A percentile compares a stretch with the other conserved stretches of the same genome.
These are phyloP conservation scores for Oncorhynchus mykiss DNA, from an alignment of 2,113 vertebrate genomes.

Conservation along the genomic window DNA sequence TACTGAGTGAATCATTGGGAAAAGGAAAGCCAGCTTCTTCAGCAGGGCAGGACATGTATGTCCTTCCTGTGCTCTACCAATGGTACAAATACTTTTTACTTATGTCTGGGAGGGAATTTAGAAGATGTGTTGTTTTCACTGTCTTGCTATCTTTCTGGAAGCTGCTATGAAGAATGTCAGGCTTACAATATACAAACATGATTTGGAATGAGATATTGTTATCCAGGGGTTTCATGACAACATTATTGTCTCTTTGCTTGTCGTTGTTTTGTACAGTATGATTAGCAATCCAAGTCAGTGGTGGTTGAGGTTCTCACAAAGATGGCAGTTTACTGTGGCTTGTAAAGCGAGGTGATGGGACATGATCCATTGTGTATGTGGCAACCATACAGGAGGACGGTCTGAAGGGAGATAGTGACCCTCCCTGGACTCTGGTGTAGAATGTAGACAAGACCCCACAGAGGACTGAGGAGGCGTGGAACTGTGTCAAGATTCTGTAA, in stretches of 20 bases:
- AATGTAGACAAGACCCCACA: neutral
- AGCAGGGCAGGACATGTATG: neutral
- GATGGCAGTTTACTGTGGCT: neutral
- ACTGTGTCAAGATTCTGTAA: conserved; percentile 5
- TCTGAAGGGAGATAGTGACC: neutral
- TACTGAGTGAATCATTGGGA: neutral
- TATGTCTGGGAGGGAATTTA: neutral
- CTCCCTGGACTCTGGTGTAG: neutral
- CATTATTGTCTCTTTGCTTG: neutral
- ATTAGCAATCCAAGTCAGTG: neutral
- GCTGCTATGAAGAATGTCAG: neutral
- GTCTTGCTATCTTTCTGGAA: neutral
- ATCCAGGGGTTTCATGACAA: neutral
- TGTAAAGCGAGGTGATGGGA: neutral
- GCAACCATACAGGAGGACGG: neutral
- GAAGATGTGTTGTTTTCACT: neutral
- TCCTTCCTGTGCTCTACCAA: neutral
- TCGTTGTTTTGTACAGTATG: neutral
- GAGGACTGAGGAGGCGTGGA: neutral
- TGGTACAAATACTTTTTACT: neutral
- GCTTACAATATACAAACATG: neutral
- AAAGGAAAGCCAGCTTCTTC: neutral
- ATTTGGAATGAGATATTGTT: neutral
- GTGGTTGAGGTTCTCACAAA: neutral
- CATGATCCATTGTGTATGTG: neutral